Conservation (phyloP, 2,888 invertebrate species). For the Dioctria linearis region DNA sequence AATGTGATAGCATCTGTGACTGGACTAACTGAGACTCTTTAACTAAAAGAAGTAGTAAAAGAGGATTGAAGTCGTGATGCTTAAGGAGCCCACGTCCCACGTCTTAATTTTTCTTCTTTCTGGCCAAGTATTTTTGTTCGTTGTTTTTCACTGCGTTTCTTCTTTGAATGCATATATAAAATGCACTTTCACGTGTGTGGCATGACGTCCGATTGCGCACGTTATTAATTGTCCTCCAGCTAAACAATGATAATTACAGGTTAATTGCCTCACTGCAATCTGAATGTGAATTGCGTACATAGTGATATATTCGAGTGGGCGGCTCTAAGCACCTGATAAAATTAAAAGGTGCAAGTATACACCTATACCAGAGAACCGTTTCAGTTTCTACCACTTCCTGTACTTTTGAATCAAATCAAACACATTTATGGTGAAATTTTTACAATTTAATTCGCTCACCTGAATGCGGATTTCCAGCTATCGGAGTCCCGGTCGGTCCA, state of each 20-base stretch:
- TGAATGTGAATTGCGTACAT: background rate
- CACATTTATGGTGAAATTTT: no score
- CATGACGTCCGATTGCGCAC: constrained; percentile 7
- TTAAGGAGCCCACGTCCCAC: constrained; percentile 37
- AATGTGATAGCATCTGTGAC: constrained; percentile 26
- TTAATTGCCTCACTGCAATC: constrained; percentile 26
- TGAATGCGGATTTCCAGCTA: no score
- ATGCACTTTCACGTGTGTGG: constrained; percentile 39
- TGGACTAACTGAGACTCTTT: no score
- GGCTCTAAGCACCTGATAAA: constrained; percentile 23
- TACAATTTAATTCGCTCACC: no score
- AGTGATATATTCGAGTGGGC: background rate
- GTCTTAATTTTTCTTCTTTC: constrained; percentile 44
- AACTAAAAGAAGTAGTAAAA: background rate
- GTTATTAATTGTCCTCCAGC: constrained; percentile 44
- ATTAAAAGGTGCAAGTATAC: background rate
- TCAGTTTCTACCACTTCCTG: no score
- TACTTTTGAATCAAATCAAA: no score
- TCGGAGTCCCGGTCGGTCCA: no score
- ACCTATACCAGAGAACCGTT: no score
- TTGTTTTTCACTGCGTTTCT: background rate
- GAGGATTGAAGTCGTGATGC: constrained; percentile 41
- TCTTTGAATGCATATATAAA: background rate
- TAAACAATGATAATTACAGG: constrained; percentile 40
- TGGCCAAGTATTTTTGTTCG: background rate